Evolutionary conservation across 2,113 vertebrate species (phyloP).

Genomic region (Nothobranchius kuhntae): DNA sequence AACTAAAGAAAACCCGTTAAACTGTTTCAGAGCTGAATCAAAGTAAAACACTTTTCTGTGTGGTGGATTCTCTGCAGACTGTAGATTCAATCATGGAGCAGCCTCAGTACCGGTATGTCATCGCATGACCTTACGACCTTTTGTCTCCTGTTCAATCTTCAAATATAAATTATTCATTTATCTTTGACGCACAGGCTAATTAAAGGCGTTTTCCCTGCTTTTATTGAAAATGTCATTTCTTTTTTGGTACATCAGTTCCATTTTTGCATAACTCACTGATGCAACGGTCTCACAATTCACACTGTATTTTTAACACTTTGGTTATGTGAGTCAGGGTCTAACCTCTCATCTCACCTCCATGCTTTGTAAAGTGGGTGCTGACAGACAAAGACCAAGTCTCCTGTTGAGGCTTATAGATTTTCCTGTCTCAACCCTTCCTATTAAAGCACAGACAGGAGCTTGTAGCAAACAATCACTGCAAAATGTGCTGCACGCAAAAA

Average conservation of each 20-base stretch:
- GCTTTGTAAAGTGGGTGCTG: constrained; percentile 17
- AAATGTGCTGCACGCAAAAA: constrained; percentile 54
- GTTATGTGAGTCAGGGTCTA: neutral
- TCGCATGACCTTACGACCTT: constrained; percentile 51
- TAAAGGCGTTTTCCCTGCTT: constrained; percentile 38
- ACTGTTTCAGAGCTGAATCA: constrained; percentile 42
- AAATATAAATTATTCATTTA: constrained; percentile 49
- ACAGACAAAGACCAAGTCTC: constrained; percentile 30
- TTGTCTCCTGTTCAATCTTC: constrained; percentile 43
- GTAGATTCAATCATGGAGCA: constrained; percentile 32
- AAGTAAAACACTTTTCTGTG: constrained; percentile 23
- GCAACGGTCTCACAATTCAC: constrained; percentile 4
- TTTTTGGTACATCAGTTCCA: constrained; percentile 12
- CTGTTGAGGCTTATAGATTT: constrained; percentile 56
- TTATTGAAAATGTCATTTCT: constrained; percentile 35
- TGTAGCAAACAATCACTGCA: constrained; percentile 55
- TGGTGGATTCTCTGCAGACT: constrained; percentile 24
- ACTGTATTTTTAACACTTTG: constrained; percentile 6
- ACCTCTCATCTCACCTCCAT: constrained; percentile 23
- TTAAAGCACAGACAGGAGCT: constrained; percentile 21
- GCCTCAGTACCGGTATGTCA: constrained; percentile 37
- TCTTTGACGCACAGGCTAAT: constrained; percentile 32
- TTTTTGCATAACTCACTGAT: neutral
- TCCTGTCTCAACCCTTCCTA: constrained; percentile 20
- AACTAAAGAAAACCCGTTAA: constrained; percentile 37